Evolutionary conservation across 2,113 vertebrate genomes (phyloP), one percentile per base, ranked within the genome.

Genomic region (Ranitomeya variabilis): DNA sequence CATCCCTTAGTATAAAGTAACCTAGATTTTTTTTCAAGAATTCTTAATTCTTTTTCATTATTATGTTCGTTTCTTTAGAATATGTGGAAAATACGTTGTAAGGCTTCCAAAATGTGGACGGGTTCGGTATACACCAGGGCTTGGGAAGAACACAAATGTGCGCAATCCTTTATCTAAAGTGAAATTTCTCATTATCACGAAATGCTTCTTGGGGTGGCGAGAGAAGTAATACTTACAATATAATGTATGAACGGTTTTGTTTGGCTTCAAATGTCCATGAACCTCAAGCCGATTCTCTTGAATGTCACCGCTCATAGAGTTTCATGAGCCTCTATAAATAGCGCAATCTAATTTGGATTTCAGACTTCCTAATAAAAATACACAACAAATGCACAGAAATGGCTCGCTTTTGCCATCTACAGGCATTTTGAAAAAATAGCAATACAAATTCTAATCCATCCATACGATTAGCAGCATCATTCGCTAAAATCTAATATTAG

Each of bases 251-350:
- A 85, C 69, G 73, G 87, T 89, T 89, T 89, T 89, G 87, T 79
- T 66, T 89, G 87, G 73, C 82, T 85, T 89, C 74, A 89, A 71
- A 89, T 85, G 87, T 69, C 87, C 87, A 89, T 89, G 87, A 89
- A 89, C 87, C 87, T 89, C 82, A 85, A 85, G 87, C 73, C 81
- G 87, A 84, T 85, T 85, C 83, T 85, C 87, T 85, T 89, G 87
- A 89, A 89, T 85, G 87, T 89, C 87, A 89, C 87, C 55, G 81
- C 87, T 89, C 87, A 85, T 89, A 89, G 87, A 89, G 87, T 89
- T 89, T 89, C 82, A 85, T 89, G 87, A 78, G 74, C 23, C 18
- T 89, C 87, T 89, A 85, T 89, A 89, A 89, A 89, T 85, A 89
- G 87, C 87, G 67, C 87, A 77, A 85, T 85, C 87, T 85, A 78